Evolutionary conservation across 2,888 invertebrate species (phyloP).

Genomic region (Hirtodrosophila trivittata): DNA sequence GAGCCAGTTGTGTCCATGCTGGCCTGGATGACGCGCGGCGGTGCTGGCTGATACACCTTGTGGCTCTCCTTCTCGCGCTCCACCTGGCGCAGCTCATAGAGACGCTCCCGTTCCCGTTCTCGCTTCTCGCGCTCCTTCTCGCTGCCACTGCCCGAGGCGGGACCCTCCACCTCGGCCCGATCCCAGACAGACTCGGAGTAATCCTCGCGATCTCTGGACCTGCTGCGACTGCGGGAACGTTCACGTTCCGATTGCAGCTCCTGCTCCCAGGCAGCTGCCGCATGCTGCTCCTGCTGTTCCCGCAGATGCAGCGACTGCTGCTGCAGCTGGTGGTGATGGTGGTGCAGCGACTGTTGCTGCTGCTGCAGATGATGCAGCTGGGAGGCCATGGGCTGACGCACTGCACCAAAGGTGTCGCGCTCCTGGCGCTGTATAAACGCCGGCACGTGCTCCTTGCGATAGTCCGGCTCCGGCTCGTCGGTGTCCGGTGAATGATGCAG

Average conservation of each 20-base stretch:
- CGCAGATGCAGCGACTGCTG: slow-evolving; percentile 28
- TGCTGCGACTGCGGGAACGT: slow-evolving; percentile 83
- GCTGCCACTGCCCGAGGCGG: slow-evolving; percentile 82
- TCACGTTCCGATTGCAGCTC: slow-evolving; percentile 81
- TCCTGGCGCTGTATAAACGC: slow-evolving; percentile 89
- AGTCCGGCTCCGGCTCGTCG: slow-evolving; percentile 61
- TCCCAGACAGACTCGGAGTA: slow-evolving; percentile 84
- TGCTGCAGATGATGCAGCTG: slow-evolving; percentile 26
- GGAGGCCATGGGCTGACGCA: slow-evolving; percentile 85
- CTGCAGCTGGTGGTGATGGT: slow-evolving; percentile 38
- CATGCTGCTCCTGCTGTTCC: slow-evolving; percentile 25
- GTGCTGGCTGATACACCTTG: slow-evolving; percentile 84
- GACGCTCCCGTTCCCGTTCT: slow-evolving; percentile 83
- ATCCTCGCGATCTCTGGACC: slow-evolving; percentile 83
- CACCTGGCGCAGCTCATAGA: slow-evolving; percentile 83
- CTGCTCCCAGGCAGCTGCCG: slow-evolving; percentile 72
- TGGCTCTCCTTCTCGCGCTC: slow-evolving; percentile 84
- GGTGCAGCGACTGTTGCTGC: slow-evolving; percentile 30
- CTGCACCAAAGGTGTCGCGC: slow-evolving; percentile 89
- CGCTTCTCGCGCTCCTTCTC: slow-evolving; percentile 84
- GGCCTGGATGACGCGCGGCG: slow-evolving; percentile 76
- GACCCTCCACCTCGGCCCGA: slow-evolving; percentile 84
- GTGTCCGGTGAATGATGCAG: slow-evolving; percentile 9
- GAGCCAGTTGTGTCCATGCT: slow-evolving; percentile 48
- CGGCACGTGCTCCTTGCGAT: slow-evolving; percentile 82